Conservation (phyloP, 2,888 invertebrate genomes). For the Gymnocheta viridis region DNA sequence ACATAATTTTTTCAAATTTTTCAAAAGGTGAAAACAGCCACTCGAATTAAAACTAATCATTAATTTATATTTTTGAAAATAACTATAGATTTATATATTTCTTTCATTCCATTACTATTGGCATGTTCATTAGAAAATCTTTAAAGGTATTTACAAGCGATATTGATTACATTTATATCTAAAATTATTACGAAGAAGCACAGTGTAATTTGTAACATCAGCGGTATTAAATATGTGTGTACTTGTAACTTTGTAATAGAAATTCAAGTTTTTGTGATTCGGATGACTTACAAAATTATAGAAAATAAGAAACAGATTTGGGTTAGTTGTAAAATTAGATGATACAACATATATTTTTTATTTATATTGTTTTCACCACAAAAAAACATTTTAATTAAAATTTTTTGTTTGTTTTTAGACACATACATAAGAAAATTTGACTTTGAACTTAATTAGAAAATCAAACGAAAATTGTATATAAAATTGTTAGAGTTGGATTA, state of each 20-base stretch:
- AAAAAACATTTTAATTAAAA: not conserved
- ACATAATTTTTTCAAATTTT: no score
- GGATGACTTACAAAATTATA: not conserved
- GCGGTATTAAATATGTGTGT: no score
- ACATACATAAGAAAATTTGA: no score
- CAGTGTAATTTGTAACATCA: not conserved
- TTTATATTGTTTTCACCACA: not conserved
- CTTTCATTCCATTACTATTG: no score
- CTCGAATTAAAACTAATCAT: no score
- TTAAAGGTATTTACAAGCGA: not conserved
- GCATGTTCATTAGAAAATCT: not conserved
- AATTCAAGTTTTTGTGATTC: not conserved
- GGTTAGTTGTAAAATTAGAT: not conserved
- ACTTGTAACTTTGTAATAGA: not conserved
- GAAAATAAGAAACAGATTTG: not conserved
- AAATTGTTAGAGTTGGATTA: no score
- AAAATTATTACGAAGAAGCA: not conserved
- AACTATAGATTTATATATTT: no score
- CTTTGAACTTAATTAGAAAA: no score
- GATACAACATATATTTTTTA: not conserved
- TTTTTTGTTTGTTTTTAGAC: not conserved
- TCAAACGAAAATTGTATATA: no score
- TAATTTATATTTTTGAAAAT: no score
- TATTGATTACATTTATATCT: not conserved
- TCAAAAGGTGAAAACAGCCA: no score